phyloP scores from a whole-genome alignment of 2,797 vertebrate species.

The Coilia nasus region DNA sequence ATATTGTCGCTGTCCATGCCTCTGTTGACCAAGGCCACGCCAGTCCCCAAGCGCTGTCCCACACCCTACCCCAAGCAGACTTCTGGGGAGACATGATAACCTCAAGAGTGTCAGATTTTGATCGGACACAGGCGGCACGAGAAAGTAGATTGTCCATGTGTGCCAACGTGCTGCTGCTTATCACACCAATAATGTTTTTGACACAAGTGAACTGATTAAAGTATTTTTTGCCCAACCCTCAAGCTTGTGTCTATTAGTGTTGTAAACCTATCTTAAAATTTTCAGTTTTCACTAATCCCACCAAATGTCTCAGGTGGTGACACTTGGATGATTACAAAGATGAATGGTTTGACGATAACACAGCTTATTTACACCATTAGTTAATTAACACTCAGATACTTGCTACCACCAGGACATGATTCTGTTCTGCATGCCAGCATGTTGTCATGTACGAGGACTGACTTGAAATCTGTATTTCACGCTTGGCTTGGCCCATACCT shows the following conservation, averaged over 20 bases:
- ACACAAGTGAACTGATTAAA: not conserved
- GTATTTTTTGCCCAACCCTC: not conserved
- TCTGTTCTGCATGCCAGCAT: not conserved
- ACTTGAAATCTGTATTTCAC: not conserved
- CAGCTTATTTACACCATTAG: not conserved
- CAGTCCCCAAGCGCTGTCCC: not conserved
- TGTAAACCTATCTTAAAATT: not conserved
- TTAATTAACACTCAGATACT: not conserved
- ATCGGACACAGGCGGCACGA: not conserved
- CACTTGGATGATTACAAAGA: not conserved
- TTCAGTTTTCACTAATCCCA: not conserved
- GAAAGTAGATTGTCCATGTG: not conserved
- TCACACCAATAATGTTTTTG: not conserved
- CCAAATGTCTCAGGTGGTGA: not conserved
- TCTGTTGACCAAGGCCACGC: conserved; percentile 7
- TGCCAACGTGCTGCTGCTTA: not conserved
- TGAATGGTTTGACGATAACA: not conserved
- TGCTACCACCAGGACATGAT: not conserved
- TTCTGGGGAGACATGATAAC: not conserved
- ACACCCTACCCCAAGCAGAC: not conserved
- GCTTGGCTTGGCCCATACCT: not conserved
- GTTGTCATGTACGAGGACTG: not conserved
- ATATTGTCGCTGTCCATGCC: conserved; percentile 43
- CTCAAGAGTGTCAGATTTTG: not conserved
- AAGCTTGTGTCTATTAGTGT: not conserved